Evolutionary conservation across 2,113 vertebrate genomes (phyloP), one percentile per base, ranked within the genome.

Genomic region (Daphoenositta chrysoptera): DNA sequence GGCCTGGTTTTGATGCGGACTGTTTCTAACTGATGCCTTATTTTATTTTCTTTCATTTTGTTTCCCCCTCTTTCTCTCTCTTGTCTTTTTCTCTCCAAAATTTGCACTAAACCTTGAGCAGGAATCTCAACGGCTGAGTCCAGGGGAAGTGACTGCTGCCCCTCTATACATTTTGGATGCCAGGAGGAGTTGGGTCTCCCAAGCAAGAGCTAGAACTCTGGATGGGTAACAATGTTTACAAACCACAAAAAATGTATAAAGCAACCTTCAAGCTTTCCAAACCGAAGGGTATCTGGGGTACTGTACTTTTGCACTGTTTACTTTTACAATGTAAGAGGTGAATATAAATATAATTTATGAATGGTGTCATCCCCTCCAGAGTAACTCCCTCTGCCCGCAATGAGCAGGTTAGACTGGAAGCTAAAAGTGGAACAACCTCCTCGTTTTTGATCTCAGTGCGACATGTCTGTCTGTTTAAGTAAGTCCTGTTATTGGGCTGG

Each of bases 11-110:
- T 98, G 98, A 98, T 98, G 98, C 6, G 5, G 92, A 96, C 95
- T 61, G 10, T 98, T 98, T 99, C 96, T 98, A 99, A 98, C 98
- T 98, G 98, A 98, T 99, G 99, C 99, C 99, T 99, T 99, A 99
- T 97, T 94, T 89, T 96, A 79, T 97, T 97, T 96, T 83, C 30
- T 93, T 95, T 80, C 1, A 3, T 78, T 97, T 87, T 69, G 39
- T 66, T 19, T 11, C 19, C 28, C 70, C 57, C 42, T 39, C 40
- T 77, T 19, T 60, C 31, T 79, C 54, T 89, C 75, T 85, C 45
- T 94, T 7, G 37, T 97, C 94, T 87, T 95, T 96, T 96, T 91
- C 93, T 97, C 95, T 97, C 95, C 94, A 94, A 98, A 97, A 98
- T 98, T 99, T 99, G 99, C 98, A 99, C 99, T 99, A 99, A 97